phyloP scores from a whole-genome alignment of 2,113 vertebrate genomes.

The Gila orcuttii region DNA sequence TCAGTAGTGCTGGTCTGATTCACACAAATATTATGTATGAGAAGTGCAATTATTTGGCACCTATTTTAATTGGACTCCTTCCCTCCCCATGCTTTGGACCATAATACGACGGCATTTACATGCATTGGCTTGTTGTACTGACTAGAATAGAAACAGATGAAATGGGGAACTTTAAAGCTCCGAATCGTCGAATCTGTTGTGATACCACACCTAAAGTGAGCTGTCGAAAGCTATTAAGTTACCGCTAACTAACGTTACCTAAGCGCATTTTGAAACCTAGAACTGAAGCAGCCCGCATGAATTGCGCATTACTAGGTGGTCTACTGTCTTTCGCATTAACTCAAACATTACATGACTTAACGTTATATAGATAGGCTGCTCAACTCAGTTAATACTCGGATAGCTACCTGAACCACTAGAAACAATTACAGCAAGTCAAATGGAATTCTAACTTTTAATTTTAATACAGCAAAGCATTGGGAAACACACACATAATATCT shows the following conservation, averaged over 20 bases:
- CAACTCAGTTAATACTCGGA: neutral
- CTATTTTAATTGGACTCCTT: neutral
- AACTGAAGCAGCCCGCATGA: neutral
- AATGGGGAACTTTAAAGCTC: neutral
- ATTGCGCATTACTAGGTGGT: neutral
- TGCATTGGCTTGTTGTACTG: conserved; percentile 23
- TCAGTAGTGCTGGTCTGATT: neutral
- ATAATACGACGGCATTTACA: conserved; percentile 6
- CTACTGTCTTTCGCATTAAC: neutral
- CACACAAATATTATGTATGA: neutral
- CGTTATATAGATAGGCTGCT: neutral
- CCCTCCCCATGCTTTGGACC: neutral
- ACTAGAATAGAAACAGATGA: neutral
- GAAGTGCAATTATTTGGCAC: conserved; percentile 1
- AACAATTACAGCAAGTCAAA: neutral
- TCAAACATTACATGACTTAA: neutral
- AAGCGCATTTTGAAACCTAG: neutral
- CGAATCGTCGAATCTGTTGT: neutral
- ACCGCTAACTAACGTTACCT: neutral
- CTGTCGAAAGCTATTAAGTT: conserved; percentile 6
- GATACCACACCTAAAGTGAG: conserved; percentile 20
- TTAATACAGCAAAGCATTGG: neutral
- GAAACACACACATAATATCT: neutral
- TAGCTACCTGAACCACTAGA: neutral
- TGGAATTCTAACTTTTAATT: neutral